Evolutionary conservation across 53 echinoderm and acorn worm species (phyloP).

Genomic region (Paracentrotus lividus): DNA sequence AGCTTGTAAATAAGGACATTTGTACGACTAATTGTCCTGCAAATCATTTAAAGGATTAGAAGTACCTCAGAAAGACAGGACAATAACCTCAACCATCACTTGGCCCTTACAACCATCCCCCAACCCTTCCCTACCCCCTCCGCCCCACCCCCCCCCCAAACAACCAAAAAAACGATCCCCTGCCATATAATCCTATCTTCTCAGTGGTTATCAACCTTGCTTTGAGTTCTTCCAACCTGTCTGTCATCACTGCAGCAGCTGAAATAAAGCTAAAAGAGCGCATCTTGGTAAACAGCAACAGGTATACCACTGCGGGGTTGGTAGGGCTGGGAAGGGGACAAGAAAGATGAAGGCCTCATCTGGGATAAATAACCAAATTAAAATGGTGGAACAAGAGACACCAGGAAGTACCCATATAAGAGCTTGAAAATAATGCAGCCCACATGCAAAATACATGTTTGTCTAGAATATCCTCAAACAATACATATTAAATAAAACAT

Average conservation of each 20-base stretch:
- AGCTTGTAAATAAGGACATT: background rate
- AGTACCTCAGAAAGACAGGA: background rate
- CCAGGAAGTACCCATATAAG: background rate
- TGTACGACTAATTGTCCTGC: background rate
- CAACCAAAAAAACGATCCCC: background rate
- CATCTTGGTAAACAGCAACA: conserved; percentile 59
- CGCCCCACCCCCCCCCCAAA: background rate
- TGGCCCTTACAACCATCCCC: background rate
- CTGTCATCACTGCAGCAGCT: conserved; percentile 50
- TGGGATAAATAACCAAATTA: background rate
- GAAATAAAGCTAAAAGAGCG: conserved; percentile 31
- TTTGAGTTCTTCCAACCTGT: background rate
- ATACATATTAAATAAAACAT: background rate
- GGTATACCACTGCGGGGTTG: conserved; percentile 28
- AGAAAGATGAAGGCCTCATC: conserved; percentile 12
- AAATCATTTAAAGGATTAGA: background rate
- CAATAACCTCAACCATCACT: background rate
- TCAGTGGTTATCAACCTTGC: conserved; percentile 34
- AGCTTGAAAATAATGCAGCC: background rate
- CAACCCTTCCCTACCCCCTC: background rate
- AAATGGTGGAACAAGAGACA: conserved; percentile 4
- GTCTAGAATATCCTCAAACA: background rate
- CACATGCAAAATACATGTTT: background rate
- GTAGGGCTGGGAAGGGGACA: conserved; percentile 45
- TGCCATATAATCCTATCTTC: background rate